Percentiles rank a stretch among this genome's conserved stretches.
phyloP scores from a whole-genome alignment of 2,888 invertebrate genomes.

The Diaphora mendica region DNA sequence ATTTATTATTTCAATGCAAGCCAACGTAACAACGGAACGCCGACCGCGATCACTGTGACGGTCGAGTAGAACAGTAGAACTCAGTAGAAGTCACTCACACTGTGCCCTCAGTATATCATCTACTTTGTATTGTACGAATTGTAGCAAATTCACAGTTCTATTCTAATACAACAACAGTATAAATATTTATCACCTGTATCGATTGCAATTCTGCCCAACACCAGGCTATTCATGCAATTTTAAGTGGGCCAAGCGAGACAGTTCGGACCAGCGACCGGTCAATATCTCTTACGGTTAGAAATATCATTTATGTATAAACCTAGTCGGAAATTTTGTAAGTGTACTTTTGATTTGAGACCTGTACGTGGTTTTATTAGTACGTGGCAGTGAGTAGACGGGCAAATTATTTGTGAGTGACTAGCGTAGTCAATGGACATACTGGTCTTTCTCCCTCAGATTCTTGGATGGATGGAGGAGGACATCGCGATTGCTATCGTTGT shows the following conservation, averaged over 20 bases:
- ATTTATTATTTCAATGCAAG: no score
- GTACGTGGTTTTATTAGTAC: background rate
- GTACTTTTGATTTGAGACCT: background rate
- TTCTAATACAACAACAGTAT: background rate
- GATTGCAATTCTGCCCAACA: background rate
- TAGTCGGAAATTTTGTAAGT: background rate
- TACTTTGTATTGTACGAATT: background rate
- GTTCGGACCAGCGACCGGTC: background rate
- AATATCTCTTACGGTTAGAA: background rate
- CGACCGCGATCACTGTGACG: no score
- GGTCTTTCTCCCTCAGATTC: no score
- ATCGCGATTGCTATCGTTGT: no score
- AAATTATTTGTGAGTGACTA: no score
- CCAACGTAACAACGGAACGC: no score
- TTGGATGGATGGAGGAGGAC: no score
- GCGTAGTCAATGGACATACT: no score
- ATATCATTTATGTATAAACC: background rate
- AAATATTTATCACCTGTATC: background rate
- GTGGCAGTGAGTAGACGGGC: no score
- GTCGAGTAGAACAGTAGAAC: no score
- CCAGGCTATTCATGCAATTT: background rate
- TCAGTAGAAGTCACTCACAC: no score
- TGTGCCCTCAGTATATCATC: background rate
- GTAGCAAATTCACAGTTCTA: background rate
- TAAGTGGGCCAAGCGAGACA: background rate